Percentiles rank a stretch among this genome's conserved stretches.
Evolutionary conservation across 2,113 vertebrate species (phyloP).

Genomic region (Loxodonta africana): DNA sequence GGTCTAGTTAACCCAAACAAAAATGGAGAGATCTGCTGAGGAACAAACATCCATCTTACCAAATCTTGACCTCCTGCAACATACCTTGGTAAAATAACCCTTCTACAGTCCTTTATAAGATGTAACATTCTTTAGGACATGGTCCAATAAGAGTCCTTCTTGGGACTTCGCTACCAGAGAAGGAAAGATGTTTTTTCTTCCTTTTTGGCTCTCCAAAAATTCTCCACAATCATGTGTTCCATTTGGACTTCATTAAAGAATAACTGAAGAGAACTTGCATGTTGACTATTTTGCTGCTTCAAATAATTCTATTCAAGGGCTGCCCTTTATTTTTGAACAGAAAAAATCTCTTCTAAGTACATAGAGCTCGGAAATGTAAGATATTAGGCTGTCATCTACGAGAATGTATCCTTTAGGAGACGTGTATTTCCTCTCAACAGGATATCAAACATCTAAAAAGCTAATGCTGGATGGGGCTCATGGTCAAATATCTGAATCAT

Average conservation of each 20-base stretch:
- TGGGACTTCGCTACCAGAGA: constrained; percentile 8
- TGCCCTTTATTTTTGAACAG: constrained; percentile 4
- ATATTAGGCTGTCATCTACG: not conserved
- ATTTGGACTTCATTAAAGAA: not conserved
- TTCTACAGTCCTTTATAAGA: not conserved
- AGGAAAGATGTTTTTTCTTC: constrained; percentile 37
- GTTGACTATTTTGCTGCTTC: not conserved
- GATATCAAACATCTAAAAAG: constrained; percentile 8
- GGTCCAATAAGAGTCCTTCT: not conserved
- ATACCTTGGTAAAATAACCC: not conserved
- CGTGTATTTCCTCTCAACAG: not conserved
- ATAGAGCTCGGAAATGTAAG: not conserved
- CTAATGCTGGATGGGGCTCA: not conserved
- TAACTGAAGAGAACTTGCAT: constrained; percentile 3
- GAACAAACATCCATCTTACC: not conserved
- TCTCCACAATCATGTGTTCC: not conserved
- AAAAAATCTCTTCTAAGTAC: constrained; percentile 25
- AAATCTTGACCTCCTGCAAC: not conserved
- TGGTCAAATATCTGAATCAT: constrained; percentile 13
- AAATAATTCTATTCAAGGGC: not conserved
- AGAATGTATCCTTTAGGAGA: not conserved
- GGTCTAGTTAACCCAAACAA: not conserved
- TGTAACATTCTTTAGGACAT: not conserved
- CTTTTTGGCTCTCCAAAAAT: constrained; percentile 36
- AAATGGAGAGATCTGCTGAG: not conserved